Conservation (phyloP, 2,797 vertebrate genomes). For the Florisuga fusca region DNA sequence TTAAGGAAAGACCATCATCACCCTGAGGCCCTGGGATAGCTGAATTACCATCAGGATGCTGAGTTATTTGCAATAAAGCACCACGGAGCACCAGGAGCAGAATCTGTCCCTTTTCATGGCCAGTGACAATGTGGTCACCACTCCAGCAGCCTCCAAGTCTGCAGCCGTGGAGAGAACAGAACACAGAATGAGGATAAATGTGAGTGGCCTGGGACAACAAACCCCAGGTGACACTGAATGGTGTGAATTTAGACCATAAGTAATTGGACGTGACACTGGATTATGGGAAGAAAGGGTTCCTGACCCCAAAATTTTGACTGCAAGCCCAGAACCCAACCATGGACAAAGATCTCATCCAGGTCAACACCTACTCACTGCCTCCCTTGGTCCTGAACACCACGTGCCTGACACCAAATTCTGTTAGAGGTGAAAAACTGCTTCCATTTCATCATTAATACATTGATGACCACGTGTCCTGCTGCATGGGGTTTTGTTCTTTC, state of each 20-base stretch:
- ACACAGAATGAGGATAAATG: background rate
- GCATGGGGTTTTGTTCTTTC: background rate
- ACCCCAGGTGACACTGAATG: background rate
- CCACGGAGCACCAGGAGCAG: background rate
- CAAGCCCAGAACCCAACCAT: background rate
- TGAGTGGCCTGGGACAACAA: background rate
- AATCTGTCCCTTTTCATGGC: background rate
- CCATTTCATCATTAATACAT: fast-evolving
- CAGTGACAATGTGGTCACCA: background rate
- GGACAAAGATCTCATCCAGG: background rate
- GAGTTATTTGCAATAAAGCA: background rate
- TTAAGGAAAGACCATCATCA: background rate
- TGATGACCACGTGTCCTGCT: background rate
- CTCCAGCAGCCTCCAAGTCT: background rate
- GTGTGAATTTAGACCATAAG: background rate
- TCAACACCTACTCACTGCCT: background rate
- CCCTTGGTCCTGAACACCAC: background rate
- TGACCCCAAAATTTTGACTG: background rate
- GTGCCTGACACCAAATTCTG: no score
- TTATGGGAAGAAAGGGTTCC: background rate
- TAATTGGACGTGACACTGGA: background rate
- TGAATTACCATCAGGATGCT: background rate
- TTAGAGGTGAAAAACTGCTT: background rate
- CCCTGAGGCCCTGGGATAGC: background rate
- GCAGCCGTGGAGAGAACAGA: background rate